Evolutionary conservation across 2,888 invertebrate species (phyloP), one percentile per base, ranked within the genome.

Genomic region (Archaeoteleia sp.): DNA sequence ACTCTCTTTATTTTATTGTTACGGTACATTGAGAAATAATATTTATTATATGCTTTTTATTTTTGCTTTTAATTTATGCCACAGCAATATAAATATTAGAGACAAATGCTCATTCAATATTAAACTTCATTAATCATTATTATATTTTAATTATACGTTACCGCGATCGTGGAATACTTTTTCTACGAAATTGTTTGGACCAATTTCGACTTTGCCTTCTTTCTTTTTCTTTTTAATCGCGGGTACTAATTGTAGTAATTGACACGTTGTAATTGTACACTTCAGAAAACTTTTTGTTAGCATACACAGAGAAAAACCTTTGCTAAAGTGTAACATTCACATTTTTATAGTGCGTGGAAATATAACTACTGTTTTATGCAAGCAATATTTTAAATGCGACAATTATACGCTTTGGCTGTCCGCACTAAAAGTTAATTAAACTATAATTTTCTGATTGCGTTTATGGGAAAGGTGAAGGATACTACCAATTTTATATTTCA

Each of bases 191-290:
- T 10, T 34, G 9, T 25, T 25, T 8, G 13, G 14, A 34, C 13
- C 34, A 34, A 13, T 34, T 34, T 12, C 14, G 6, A 13, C 34
- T 8, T 2, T 3, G 13, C 15, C n/a, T 35, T 35, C 14, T 35
- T 20, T 20, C n/a, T 5, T 9, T 4, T n/a, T 15, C 25, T n/a
- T n/a, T n/a, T n/a, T 13, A 6, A 34, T 27, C 39, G 12, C 10
- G 37, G 14, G 27, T 2, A 48, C 34, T 46, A 39, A 49, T 39
- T 10, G 29, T 39, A 12, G 49, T 49, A 39, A 49, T 49, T 51
- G 40, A 40, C 40, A 40, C 39, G 37, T 6, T 8, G 30, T 30
- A 42, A 53, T 42, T 53, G 40, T 13, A 53, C 42, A 40, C 29
- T 35, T 6, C 12, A 9, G 34, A 5, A 4, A 4, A 23, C 34